Conservation (phyloP, 1,140 invertebrate species). For the Chrysoperla carnea region DNA sequence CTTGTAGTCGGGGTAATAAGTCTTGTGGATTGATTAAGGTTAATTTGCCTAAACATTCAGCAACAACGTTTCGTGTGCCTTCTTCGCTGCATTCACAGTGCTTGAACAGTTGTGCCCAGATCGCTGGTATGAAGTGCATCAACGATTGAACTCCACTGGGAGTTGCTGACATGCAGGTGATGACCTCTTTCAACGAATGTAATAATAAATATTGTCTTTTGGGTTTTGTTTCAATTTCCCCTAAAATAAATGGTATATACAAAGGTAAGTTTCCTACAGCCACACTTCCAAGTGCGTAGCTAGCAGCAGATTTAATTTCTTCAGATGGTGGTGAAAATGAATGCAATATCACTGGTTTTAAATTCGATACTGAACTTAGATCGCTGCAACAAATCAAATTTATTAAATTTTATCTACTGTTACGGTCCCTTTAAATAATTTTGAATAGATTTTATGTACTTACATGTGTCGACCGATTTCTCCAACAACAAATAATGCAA, state of each 20-base stretch:
- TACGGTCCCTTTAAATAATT: not conserved
- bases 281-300: constrained; percentile 88
- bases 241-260: constrained; percentile 87
- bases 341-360: constrained; percentile 56
- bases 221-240: constrained; percentile 84
- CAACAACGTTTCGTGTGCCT: constrained; percentile 94
- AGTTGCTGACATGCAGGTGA: constrained; percentile 69
- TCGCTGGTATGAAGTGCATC: constrained; percentile 73
- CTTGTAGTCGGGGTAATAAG: constrained; percentile 59
- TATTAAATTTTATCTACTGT: constrained; percentile 1
- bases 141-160: constrained; percentile 57
- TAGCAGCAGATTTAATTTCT: constrained; percentile 89
- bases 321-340: constrained; percentile 65
- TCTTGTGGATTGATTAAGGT: constrained; percentile 84
- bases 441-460: constrained; percentile 18
- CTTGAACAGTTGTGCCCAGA: constrained; percentile 75
- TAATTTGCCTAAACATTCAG: constrained; percentile 94
- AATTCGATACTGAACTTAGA: constrained; percentile 53
- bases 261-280: constrained; percentile 86
- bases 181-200: constrained; percentile 95
- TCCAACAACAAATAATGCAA: constrained; percentile 83
- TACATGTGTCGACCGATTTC: constrained; percentile 91
- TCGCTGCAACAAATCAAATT: constrained; percentile 40
- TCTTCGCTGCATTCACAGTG: constrained; percentile 94
- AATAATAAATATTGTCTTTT: constrained; percentile 89